phyloP scores from a whole-genome alignment of 2,888 invertebrate genomes.

The Colostygia pectinataria region DNA sequence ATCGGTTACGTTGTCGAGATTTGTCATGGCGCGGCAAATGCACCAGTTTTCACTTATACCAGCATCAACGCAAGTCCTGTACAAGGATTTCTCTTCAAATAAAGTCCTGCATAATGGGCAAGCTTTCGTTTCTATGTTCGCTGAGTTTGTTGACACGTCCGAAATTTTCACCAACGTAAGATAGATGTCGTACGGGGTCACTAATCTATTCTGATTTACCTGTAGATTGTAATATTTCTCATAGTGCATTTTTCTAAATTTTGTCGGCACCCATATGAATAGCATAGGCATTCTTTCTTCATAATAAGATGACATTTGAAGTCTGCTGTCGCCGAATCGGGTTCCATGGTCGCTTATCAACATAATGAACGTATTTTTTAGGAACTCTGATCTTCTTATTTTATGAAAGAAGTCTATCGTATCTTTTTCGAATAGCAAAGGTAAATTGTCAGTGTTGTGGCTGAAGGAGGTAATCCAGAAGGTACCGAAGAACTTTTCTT shows the following conservation, averaged over 20 bases:
- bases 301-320: slow-evolving; percentile 88
- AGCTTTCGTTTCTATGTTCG: slow-evolving; percentile 72
- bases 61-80: slow-evolving; percentile 86
- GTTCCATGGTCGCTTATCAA: slow-evolving; percentile 91
- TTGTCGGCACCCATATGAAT: slow-evolving; percentile 86
- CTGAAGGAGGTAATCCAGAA: slow-evolving; percentile 90
- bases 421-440: slow-evolving; percentile 85
- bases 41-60: slow-evolving; percentile 88
- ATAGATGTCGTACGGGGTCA: slow-evolving; percentile 89
- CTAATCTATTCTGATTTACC: slow-evolving; percentile 85
- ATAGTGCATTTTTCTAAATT: slow-evolving; percentile 80
- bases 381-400: slow-evolving; percentile 64
- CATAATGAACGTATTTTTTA: slow-evolving; percentile 86
- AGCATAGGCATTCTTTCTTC: slow-evolving; percentile 90
- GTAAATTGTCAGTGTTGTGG: slow-evolving; percentile 86
- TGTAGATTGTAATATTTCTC: slow-evolving; percentile 81
- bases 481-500: slow-evolving; percentile 85
- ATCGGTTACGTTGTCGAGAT: neutral
- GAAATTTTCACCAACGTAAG: slow-evolving; percentile 77
- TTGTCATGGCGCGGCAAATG: slow-evolving; percentile 82
- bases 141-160: slow-evolving; percentile 80
- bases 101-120: slow-evolving; percentile 86
- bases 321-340: slow-evolving; percentile 84
- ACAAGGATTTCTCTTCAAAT: slow-evolving; percentile 79
- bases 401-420: slow-evolving; percentile 79